Evolutionary conservation across 1,140 invertebrate species (phyloP).

Genomic region (Myzus persicae): DNA sequence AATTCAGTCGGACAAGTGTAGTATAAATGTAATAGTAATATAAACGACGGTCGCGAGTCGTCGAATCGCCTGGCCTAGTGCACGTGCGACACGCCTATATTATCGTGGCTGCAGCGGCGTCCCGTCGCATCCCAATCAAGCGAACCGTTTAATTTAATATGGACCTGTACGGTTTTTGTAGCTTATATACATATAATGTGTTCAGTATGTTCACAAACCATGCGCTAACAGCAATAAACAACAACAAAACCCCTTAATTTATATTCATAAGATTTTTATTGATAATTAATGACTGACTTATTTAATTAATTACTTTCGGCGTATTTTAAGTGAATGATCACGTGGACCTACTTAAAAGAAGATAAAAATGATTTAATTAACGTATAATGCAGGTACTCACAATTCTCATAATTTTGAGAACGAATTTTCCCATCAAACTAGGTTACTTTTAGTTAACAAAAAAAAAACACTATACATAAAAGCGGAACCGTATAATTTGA

Average conservation of each 20-base stretch:
- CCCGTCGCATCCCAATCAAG: neutral
- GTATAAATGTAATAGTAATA: neutral
- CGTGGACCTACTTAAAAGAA: neutral
- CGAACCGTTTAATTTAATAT: conserved; percentile 20
- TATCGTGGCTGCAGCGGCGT: neutral
- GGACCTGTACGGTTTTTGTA: neutral
- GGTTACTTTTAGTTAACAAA: neutral
- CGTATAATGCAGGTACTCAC: neutral
- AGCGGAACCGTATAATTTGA: neutral
- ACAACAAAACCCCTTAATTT: neutral
- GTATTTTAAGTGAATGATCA: neutral
- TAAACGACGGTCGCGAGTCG: neutral
- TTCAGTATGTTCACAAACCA: neutral
- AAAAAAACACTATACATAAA: neutral
- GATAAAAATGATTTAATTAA: neutral
- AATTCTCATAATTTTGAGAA: neutral
- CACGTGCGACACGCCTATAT: conserved; percentile 33
- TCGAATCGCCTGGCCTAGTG: conserved; percentile 21
- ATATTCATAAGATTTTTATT: too few relatives aligned
- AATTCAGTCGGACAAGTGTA: neutral
- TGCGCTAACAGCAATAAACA: neutral
- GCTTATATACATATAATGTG: neutral
- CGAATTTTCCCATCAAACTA: neutral
- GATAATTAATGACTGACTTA: neutral
- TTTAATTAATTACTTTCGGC: neutral